Base-by-base conservation (phyloP, 2,113 vertebrate species). In the Bufo gargarizans region DNA sequence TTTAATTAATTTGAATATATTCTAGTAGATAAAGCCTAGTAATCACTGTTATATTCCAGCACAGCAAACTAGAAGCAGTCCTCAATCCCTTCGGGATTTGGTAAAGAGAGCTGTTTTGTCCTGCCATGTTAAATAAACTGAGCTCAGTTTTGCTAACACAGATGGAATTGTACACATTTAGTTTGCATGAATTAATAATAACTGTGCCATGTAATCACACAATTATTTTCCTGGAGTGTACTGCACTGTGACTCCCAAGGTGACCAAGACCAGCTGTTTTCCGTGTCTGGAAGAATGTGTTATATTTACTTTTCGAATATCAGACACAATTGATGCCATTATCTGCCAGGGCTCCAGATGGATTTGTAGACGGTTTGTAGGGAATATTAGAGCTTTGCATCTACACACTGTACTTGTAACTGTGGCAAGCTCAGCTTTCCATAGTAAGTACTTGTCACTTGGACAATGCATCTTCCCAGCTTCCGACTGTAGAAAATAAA, bases 221-320 rank as follows among this genome's bases (percentile, higher is more conserved):
- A 74, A 88, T 71, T 88, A 71, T 82, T 88, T 88, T 56, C 43
- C 56, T 84, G 33, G 61, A 84, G 77, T 89, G 77, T 84, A 71
- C 33, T 77, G 0, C 50, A 20, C 81, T 4, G 19, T 47, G 50
- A 89, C 74, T 74, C 59, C 71, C 58, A 49, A 78, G n/a, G 58
- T 89, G 59, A 84, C 81, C 80, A 56, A 11, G 91, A 91, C 90
- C 91, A 81, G 91, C 89, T 92, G 91, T 91, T 92, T 92, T 91
- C 91, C 93, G 90, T 86, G 56, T 33, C 81, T 85, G 56, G 50
- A 86, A 77, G 77, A 82, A 77, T 22, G 74, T 84, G 72, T 81
- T 88, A 67, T 82, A 33, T 78, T n/a, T 89, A 43, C 81, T 78
- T 61, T n/a, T 71, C 45, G 55, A 79, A 45, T 80, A 72, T 84